phyloP scores from a whole-genome alignment of 2,113 vertebrate species.

The Pedetes capensis region DNA sequence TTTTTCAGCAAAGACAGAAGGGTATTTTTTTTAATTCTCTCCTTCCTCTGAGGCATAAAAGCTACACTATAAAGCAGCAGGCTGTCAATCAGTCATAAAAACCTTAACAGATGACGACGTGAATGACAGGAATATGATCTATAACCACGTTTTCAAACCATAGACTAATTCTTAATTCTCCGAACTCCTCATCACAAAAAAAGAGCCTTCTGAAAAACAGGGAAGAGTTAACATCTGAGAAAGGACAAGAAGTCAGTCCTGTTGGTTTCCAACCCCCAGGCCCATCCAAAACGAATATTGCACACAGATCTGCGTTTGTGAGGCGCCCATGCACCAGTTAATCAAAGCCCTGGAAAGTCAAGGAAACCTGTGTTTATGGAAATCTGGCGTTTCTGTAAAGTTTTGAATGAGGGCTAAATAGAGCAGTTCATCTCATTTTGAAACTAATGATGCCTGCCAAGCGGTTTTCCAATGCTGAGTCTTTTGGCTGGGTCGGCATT shows the following conservation, averaged over 20 bases:
- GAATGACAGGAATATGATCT: conserved; percentile 76
- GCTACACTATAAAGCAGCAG: conserved; percentile 70
- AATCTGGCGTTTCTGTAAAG: conserved; percentile 88
- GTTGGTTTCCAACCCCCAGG: conserved; percentile 61
- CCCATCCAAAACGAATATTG: conserved; percentile 74
- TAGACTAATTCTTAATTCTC: conserved; percentile 80
- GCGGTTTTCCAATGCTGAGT: conserved; percentile 90
- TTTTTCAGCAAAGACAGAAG: conserved; percentile 66
- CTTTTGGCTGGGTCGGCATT: conserved; percentile 93
- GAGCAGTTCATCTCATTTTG: conserved; percentile 91
- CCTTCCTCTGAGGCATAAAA: conserved; percentile 74
- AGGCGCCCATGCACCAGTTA: conserved; percentile 85
- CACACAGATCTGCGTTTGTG: conserved; percentile 85
- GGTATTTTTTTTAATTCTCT: conserved; percentile 69
- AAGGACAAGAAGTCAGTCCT: conserved; percentile 65
- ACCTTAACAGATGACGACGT: conserved; percentile 74
- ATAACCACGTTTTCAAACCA: conserved; percentile 73
- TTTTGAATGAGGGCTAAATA: conserved; percentile 90
- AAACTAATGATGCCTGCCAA: conserved; percentile 89
- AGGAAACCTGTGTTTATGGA: conserved; percentile 89
- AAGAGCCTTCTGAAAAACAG: conserved; percentile 74
- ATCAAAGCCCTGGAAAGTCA: conserved; percentile 88
- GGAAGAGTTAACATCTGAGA: conserved; percentile 74
- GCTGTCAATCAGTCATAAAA: conserved; percentile 80
- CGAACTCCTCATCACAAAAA: conserved; percentile 68